These are phyloP conservation scores for Heteronetta atricapilla DNA, from an alignment of 2,113 vertebrate species.

Conservation along the genomic window DNA sequence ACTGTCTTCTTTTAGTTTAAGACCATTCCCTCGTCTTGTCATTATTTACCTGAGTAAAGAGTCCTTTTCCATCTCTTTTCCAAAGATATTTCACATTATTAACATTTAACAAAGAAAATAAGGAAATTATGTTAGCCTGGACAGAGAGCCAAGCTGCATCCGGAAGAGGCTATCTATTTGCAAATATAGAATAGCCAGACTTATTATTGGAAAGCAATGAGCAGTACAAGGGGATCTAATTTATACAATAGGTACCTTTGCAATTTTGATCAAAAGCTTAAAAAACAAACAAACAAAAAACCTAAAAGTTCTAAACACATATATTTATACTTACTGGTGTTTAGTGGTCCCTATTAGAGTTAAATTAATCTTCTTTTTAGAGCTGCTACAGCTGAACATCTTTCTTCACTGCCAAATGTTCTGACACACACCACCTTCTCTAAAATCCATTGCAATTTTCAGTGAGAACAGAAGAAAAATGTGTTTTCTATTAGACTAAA, in stretches of 20 bases:
- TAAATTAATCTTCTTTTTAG: conserved; percentile 6
- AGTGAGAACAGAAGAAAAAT: background rate
- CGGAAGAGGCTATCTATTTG: background rate
- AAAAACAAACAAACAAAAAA: background rate
- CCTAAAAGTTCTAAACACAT: background rate
- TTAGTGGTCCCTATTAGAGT: background rate
- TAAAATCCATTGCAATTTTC: conserved; percentile 7
- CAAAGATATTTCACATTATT: background rate
- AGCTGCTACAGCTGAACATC: background rate
- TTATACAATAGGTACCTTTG: background rate
- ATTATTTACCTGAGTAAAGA: too few species aligned
- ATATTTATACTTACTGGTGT: background rate
- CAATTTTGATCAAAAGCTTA: background rate
- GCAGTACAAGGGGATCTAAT: background rate
- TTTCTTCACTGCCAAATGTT: background rate
- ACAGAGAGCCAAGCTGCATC: background rate
- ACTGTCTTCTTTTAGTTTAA: too few species aligned
- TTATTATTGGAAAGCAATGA: background rate
- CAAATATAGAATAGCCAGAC: background rate
- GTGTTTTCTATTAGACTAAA: conserved; percentile 27
- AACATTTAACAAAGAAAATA: background rate
- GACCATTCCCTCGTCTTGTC: too few species aligned
- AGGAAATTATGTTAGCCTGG: background rate
- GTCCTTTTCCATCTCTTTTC: background rate
- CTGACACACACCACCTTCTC: background rate